These are phyloP conservation scores for Heliothis peltigera DNA, from an alignment of 2,888 invertebrate genomes.

Conservation along the genomic window DNA sequence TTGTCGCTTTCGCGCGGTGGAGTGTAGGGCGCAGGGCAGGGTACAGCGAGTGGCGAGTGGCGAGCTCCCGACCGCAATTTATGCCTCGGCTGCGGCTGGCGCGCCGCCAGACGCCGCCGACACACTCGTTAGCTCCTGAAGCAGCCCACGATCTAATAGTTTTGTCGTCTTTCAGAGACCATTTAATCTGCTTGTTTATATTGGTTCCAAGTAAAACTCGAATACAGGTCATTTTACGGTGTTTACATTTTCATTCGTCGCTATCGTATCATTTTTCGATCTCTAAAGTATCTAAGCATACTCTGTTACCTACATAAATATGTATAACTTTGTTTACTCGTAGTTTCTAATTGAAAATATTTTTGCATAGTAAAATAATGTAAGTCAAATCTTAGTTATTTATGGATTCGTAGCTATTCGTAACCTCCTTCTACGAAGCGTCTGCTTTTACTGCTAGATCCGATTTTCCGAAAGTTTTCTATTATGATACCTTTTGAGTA, in stretches of 20 bases:
- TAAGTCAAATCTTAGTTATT: neutral
- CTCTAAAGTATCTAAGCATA: neutral
- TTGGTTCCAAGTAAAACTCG: conserved; percentile 67
- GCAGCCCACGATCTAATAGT: conserved; percentile 81
- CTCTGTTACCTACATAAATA: no score
- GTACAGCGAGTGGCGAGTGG: conserved; percentile 52
- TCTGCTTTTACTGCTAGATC: conserved; percentile 27
- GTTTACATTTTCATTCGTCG: conserved; percentile 52
- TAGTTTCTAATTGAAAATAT: neutral
- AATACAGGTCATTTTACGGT: conserved; percentile 64
- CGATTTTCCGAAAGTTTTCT: conserved; percentile 28
- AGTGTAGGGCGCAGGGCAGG: conserved; percentile 56
- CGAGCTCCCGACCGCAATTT: conserved; percentile 75
- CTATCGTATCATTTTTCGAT: conserved; percentile 18
- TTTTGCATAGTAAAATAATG: neutral
- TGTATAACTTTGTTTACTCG: neutral
- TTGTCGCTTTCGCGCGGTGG: conserved; percentile 72
- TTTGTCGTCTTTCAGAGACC: conserved; percentile 78
- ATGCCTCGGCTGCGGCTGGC: conserved; percentile 76
- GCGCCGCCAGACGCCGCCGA: conserved; percentile 72
- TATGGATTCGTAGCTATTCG: conserved; percentile 41
- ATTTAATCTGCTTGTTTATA: conserved; percentile 81
- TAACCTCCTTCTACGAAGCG: conserved; percentile 34
- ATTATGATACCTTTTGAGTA: conserved; percentile 37
- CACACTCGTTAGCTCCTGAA: conserved; percentile 81